A percentile compares a stretch with the other conserved stretches of the same genome.
Evolutionary conservation across 2,888 invertebrate genomes (phyloP).

Genomic region (Nineta flava): DNA sequence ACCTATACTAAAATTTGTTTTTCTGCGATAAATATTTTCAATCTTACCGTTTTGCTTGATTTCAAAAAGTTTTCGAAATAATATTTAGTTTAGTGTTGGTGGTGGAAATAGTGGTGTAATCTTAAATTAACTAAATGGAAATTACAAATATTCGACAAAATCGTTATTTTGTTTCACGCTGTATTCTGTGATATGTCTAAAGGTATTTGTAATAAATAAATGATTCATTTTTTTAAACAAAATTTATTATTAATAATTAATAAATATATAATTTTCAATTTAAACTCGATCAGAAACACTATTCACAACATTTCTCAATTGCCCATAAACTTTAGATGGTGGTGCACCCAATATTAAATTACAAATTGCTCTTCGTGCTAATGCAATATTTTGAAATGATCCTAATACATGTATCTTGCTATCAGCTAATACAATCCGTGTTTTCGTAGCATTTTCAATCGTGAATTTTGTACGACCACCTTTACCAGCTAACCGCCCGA

Average conservation of each 20-base stretch:
- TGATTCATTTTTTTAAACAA: background rate
- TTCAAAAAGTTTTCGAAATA: too few species aligned
- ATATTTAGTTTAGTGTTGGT: too few species aligned
- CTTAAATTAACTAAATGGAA: too few species aligned
- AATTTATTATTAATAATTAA: background rate
- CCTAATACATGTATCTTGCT: conserved; percentile 94
- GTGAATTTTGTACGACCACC: conserved; percentile 94
- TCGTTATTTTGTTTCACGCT: too few species aligned
- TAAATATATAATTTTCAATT: conserved; percentile 14
- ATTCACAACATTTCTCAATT: conserved; percentile 70
- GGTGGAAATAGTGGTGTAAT: too few species aligned
- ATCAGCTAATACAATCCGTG: conserved; percentile 92
- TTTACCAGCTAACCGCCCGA: conserved; percentile 96
- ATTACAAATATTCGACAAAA: too few species aligned
- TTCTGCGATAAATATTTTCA: too few species aligned
- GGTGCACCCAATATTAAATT: conserved; percentile 94
- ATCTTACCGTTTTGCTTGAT: too few species aligned
- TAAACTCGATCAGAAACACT: conserved; percentile 71
- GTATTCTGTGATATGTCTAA: too few species aligned
- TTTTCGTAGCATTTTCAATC: conserved; percentile 97
- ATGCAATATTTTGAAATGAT: conserved; percentile 89
- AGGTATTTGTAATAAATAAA: background rate
- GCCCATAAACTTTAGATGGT: conserved; percentile 96
- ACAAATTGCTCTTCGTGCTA: conserved; percentile 88
- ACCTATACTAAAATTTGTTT: too few species aligned